phyloP scores from a whole-genome alignment of 2,113 vertebrate species.

The Cygnus buccinator region DNA sequence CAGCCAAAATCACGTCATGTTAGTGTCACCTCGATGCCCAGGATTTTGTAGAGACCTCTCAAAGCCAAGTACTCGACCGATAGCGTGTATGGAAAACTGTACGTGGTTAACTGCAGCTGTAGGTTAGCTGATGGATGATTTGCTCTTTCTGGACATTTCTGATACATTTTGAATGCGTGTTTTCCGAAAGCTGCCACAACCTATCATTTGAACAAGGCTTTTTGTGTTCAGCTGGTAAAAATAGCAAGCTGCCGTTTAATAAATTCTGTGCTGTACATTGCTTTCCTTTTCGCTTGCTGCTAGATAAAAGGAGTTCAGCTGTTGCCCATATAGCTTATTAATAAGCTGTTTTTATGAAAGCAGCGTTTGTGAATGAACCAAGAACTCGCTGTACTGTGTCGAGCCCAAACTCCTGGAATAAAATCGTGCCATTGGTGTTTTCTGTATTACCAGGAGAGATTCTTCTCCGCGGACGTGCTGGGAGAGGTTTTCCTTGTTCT shows the following conservation, averaged over 20 bases:
- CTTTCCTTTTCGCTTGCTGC: neutral
- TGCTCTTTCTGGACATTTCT: neutral
- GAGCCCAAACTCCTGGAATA: neutral
- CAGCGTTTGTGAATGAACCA: neutral
- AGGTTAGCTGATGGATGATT: neutral
- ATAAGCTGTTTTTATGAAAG: neutral
- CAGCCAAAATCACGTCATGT: neutral
- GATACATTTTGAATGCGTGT: neutral
- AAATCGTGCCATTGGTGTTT: rapidly evolving
- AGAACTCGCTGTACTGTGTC: neutral
- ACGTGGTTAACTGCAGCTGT: neutral
- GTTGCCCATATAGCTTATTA: neutral
- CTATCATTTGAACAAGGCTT: neutral
- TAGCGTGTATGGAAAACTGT: rapidly evolving
- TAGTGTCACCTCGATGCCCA: neutral
- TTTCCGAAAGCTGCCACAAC: neutral
- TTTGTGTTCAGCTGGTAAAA: neutral
- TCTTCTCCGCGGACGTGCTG: rapidly evolving
- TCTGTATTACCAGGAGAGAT: neutral
- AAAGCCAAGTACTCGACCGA: neutral
- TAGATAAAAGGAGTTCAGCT: neutral
- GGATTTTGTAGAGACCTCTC: neutral
- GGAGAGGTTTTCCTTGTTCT: neutral
- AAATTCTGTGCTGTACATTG: neutral
- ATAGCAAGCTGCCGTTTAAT: neutral